phyloP scores from a whole-genome alignment of 2,113 vertebrate genomes.

The Nibea albiflora region DNA sequence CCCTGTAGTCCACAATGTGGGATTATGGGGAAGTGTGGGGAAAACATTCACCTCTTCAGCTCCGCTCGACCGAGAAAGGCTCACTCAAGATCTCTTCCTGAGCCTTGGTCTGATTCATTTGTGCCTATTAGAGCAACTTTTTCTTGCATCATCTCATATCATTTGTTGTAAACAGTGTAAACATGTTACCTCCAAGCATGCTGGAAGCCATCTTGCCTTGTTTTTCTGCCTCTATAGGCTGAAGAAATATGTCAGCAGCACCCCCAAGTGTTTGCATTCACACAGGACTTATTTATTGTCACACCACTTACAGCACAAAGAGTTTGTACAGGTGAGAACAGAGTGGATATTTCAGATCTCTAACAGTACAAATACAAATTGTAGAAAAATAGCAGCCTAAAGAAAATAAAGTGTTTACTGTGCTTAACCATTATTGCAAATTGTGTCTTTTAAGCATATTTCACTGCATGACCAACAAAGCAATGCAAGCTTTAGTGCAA shows the following conservation, averaged over 20 bases:
- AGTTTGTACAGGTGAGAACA: background rate
- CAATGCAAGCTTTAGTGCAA: conserved; percentile 8
- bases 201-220: conserved; percentile 54
- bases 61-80: background rate
- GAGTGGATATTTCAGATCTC: background rate
- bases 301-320: background rate
- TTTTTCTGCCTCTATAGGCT: background rate
- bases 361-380: conserved; percentile 1
- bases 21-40: conserved; percentile 49
- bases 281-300: conserved; percentile 50
- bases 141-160: no score
- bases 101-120: conserved; percentile 10
- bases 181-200: background rate
- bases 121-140: background rate
- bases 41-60: background rate
- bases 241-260: conserved; percentile 36
- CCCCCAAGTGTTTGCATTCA: conserved; percentile 46
- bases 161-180: conserved; percentile 17
- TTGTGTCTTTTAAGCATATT: background rate
- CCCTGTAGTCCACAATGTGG: conserved; percentile 41
- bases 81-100: background rate
- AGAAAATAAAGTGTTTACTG: conserved; percentile 14
- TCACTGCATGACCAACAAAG: background rate
- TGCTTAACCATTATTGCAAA: conserved; percentile 14
- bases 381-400: conserved; percentile 50